phyloP scores from a whole-genome alignment of 2,113 vertebrate species.

The Scomber scombrus region DNA sequence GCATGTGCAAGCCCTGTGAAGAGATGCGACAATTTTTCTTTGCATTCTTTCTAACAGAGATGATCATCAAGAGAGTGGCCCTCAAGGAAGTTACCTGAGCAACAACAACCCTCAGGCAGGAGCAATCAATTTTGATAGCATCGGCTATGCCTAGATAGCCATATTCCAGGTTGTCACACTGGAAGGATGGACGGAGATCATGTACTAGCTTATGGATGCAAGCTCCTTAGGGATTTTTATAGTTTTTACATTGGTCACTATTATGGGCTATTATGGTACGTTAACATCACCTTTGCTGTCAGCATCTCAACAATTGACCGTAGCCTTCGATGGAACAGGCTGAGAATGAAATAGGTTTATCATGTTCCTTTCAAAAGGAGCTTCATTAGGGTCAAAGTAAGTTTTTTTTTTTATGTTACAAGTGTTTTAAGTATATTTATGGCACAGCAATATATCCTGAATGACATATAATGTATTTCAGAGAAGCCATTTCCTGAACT shows the following conservation, averaged over 20 bases:
- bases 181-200: constrained; percentile 40
- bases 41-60: neutral
- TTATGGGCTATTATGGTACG: constrained; percentile 14
- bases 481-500: no score
- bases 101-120: constrained; percentile 89
- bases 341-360: no score
- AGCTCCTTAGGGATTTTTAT: constrained; percentile 17
- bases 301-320: no score
- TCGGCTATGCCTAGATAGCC: constrained; percentile 93
- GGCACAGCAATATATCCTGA: no score
- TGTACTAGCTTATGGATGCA: constrained; percentile 18
- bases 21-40: fast-evolving
- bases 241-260: constrained; percentile 1
- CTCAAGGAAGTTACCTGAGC: neutral
- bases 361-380: no score
- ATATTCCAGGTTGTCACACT: constrained; percentile 87
- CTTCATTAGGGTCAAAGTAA: no score
- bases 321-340: no score
- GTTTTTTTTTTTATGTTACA: no score
- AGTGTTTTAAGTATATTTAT: no score
- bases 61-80: constrained; percentile 7
- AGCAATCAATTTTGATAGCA: constrained; percentile 93
- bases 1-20: neutral
- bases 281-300: no score
- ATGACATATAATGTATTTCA: no score